phyloP scores from a whole-genome alignment of 2,113 vertebrate genomes.

The Elephas maximus region DNA sequence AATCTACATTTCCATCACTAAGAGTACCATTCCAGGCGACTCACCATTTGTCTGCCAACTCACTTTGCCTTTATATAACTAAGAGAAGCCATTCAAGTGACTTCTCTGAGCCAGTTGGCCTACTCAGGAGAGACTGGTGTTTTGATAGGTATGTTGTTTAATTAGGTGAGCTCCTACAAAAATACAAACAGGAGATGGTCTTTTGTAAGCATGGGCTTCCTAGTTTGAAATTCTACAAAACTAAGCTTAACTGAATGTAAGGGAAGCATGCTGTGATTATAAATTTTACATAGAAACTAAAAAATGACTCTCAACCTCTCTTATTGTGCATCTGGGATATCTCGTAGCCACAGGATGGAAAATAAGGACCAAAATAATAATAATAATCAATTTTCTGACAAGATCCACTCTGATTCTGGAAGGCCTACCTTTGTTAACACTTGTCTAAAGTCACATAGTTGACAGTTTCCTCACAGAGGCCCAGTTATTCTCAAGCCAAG shows the following conservation, averaged over 20 bases:
- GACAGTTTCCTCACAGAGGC: neutral
- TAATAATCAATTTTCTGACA: neutral
- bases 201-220: neutral
- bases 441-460: neutral
- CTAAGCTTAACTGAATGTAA: slow-evolving; percentile 10
- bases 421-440: neutral
- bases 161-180: neutral
- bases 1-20: slow-evolving; percentile 34
- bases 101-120: slow-evolving; percentile 8
- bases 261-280: neutral
- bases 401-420: neutral
- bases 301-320: neutral
- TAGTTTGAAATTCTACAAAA: slow-evolving; percentile 35
- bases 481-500: neutral
- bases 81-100: neutral
- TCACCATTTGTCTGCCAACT: neutral
- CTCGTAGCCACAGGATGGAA: neutral
- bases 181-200: neutral
- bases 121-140: neutral
- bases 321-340: neutral
- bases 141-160: slow-evolving; percentile 14
- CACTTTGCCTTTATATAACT: slow-evolving; percentile 13
- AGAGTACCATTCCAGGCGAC: neutral
- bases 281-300: neutral
- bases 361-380: neutral